Evolutionary conservation across 2,888 invertebrate species (phyloP).

Genomic region (Lissonota sp.): DNA sequence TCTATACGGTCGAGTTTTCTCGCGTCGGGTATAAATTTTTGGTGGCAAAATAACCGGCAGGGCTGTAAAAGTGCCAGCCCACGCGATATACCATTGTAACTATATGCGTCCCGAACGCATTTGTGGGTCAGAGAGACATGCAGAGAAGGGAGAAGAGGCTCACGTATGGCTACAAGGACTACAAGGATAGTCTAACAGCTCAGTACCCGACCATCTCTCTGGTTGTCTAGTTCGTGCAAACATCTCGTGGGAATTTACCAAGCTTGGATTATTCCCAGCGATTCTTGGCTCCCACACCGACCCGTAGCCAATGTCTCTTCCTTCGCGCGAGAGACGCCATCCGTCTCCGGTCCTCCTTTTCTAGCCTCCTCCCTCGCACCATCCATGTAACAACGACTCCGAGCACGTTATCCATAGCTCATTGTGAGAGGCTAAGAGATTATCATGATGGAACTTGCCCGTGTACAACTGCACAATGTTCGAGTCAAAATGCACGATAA

Average conservation of each 20-base stretch:
- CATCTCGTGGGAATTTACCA: conserved; percentile 14
- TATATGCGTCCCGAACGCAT: conserved; percentile 15
- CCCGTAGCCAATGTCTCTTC: not conserved
- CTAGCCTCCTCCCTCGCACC: not conserved
- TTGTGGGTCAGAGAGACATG: not conserved
- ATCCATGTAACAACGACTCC: not conserved
- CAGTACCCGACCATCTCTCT: not conserved
- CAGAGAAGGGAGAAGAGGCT: not conserved
- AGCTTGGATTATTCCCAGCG: conserved; percentile 4
- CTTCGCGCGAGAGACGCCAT: not conserved
- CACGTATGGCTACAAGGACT: not conserved
- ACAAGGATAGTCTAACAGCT: not conserved
- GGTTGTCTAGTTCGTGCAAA: conserved; percentile 27
- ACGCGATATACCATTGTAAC: too few species aligned
- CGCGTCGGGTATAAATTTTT: too few species aligned
- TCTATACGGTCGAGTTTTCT: too few species aligned
- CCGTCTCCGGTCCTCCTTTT: not conserved
- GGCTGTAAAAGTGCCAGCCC: too few species aligned
- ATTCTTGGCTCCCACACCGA: not conserved
- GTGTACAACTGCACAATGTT: not conserved
- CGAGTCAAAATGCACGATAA: not conserved
- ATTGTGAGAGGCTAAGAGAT: conserved; percentile 2
- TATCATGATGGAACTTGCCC: not conserved
- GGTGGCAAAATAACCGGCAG: too few species aligned
- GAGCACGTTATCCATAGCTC: not conserved